Evolutionary conservation across 2,888 invertebrate species (phyloP), one percentile per base, ranked within the genome.

Genomic region (Hypsopygia costalis): DNA sequence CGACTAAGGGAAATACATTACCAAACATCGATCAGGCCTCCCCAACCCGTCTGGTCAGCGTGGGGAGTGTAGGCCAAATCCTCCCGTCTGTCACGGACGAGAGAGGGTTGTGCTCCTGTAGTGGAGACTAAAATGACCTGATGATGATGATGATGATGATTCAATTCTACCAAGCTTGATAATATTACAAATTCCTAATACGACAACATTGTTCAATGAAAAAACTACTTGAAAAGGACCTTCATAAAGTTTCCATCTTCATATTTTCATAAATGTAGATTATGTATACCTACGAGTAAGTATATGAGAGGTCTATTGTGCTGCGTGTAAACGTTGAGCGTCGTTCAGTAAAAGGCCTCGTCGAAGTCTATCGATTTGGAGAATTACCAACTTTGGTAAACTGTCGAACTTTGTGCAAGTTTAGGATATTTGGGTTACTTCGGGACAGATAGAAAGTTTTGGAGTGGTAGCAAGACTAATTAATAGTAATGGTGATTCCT

Each of bases 311-410:
- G 27, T 8, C 36, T 22, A 30, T 37, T 37, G 36, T 40, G 32
- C 27, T 29, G 21, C 33, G 33, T 21, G 34, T 9, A 12, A 41
- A 36, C 32, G 33, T 9, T 16, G 4, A 4, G 3, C 25, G 25
- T n/a, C 25, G 3, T 25, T 25, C 25, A 25, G 25, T 25, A 25
- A 25, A 11, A 11, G 31, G 11, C 30, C 30, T 22, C 27, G n/a
- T 11, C 20, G 9, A 34, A 36, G 45, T 45, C 46, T 59, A 69
- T 73, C 66, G 71, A 68, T 69, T 66, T 54, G 51, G 46, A 58
- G 58, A 63, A 61, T 65, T 58, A 57, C 58, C 46, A 62, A 69
- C 59, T 69, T n/a, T 60, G 43, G 47, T 40, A 49, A 71, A 69
- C 58, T 57, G 55, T 44, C 48, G 40, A 72, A 72, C 56, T 75